phyloP scores from a whole-genome alignment of 1,140 invertebrate species.

The Sweltsa coloradensis region DNA sequence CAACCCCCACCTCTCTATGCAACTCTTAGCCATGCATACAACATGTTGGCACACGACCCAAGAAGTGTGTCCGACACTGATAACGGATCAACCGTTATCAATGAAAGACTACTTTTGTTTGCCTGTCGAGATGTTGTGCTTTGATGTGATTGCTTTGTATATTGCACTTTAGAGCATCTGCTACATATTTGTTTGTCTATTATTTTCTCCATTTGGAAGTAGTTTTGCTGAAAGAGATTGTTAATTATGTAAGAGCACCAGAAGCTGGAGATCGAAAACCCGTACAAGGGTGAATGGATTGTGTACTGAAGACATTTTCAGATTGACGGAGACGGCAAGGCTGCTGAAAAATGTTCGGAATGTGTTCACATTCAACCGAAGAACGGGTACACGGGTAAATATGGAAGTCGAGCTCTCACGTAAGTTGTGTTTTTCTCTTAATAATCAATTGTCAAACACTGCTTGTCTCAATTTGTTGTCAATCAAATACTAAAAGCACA shows the following conservation, averaged over 20 bases:
- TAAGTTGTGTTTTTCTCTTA: too few species aligned
- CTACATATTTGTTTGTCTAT: background rate
- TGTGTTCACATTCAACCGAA: constrained; percentile 72
- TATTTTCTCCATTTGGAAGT: background rate
- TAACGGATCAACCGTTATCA: background rate
- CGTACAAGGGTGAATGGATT: too few species aligned
- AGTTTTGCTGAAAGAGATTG: background rate
- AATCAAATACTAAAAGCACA: too few species aligned
- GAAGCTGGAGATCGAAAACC: constrained; percentile 1
- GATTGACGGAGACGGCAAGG: constrained; percentile 81
- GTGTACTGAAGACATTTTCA: too few species aligned
- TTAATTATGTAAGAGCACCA: background rate
- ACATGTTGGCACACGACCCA: background rate
- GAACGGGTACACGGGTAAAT: constrained; percentile 55
- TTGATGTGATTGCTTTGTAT: background rate
- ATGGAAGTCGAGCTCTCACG: constrained; percentile 81
- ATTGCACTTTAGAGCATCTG: background rate
- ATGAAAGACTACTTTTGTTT: background rate
- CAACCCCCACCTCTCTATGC: background rate
- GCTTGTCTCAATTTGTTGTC: too few species aligned
- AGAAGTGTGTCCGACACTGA: background rate
- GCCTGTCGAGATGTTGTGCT: background rate
- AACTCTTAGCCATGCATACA: background rate
- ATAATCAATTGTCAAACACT: too few species aligned
- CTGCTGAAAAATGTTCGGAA: constrained; percentile 85